phyloP scores from a whole-genome alignment of 2,888 invertebrate species.

The Noctua comes region DNA sequence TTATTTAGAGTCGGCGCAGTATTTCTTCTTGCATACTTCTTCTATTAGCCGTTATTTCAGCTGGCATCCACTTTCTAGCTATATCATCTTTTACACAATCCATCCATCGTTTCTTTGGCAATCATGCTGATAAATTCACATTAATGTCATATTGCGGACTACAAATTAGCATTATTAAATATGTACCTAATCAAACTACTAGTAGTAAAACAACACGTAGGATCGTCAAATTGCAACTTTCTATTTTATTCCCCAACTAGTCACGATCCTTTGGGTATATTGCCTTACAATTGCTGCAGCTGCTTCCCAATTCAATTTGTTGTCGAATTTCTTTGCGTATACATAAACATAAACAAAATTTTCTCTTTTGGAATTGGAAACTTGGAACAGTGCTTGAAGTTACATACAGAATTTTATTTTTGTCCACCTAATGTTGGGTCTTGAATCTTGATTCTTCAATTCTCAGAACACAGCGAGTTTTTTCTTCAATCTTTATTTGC shows the following conservation, averaged over 20 bases:
- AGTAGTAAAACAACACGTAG: constrained; percentile 5
- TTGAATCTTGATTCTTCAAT: constrained; percentile 55
- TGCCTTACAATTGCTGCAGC: constrained; percentile 16
- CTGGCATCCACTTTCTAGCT: neutral
- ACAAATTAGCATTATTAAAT: constrained; percentile 15
- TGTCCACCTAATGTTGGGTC: constrained; percentile 40
- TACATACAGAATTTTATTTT: constrained; percentile 1
- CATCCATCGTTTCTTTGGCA: neutral
- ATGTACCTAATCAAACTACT: constrained; percentile 4
- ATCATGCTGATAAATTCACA: neutral
- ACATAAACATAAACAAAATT: constrained; percentile 12
- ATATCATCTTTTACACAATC: neutral
- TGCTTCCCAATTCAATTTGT: constrained; percentile 25
- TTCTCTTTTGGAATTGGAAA: constrained; percentile 20
- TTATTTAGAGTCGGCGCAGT: neutral
- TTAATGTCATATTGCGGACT: neutral
- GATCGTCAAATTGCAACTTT: constrained; percentile 26
- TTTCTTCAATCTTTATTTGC: constrained; percentile 68
- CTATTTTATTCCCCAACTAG: constrained; percentile 29
- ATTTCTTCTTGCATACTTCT: neutral
- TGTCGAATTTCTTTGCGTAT: constrained; percentile 15
- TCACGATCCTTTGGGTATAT: constrained; percentile 27
- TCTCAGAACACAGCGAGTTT: constrained; percentile 65
- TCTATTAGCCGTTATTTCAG: neutral
- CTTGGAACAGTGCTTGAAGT: constrained; percentile 16